Conservation (phyloP, 1,140 invertebrate genomes). For the Triops cancriformis region DNA sequence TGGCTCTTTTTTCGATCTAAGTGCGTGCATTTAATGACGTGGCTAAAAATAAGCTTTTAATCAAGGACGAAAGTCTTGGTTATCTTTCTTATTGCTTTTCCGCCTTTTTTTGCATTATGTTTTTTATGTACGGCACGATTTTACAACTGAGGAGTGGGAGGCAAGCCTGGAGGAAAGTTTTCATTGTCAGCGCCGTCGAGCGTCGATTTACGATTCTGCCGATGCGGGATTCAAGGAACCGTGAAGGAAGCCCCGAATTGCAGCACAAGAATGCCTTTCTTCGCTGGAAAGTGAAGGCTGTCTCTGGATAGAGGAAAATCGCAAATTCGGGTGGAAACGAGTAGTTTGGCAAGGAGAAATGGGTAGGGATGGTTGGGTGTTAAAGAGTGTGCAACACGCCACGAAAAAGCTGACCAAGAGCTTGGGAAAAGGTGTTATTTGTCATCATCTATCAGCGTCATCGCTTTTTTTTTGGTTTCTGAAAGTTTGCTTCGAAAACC, state of each 20-base stretch:
- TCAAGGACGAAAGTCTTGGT: neutral
- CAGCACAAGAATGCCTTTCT: neutral
- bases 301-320: neutral
- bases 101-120: neutral
- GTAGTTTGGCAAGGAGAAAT: neutral
- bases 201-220: constrained; percentile 7
- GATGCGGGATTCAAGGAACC: neutral
- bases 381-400: neutral
- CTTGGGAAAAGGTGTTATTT: constrained; percentile 5
- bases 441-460: neutral
- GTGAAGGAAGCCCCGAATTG: neutral
- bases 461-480: neutral
- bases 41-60: neutral
- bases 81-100: neutral
- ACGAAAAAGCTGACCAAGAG: neutral
- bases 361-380: neutral
- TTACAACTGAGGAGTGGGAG: neutral
- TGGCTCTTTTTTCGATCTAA: neutral
- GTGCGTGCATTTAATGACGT: neutral
- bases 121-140: neutral
- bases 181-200: neutral
- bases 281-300: neutral
- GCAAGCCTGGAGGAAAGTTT: neutral
- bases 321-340: neutral
- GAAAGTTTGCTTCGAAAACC: neutral